Percentiles rank a stretch among this genome's conserved stretches.
Evolutionary conservation across 2,888 invertebrate species (phyloP).

Genomic region (Melitaea athalia): DNA sequence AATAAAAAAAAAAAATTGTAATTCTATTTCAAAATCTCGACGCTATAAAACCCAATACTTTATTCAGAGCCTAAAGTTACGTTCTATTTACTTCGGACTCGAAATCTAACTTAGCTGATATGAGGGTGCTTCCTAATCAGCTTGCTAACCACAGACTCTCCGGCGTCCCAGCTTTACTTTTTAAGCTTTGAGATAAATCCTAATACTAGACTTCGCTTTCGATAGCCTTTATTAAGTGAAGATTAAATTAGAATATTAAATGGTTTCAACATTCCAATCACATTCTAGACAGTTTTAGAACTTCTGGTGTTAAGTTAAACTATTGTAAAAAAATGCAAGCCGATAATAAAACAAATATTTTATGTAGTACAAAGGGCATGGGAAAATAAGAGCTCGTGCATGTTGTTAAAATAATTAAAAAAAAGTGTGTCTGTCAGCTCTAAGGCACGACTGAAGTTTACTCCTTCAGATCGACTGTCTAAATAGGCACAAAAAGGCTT

Average conservation of each 20-base stretch:
- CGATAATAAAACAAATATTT: no score
- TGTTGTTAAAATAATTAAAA: no score
- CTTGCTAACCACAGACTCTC: conserved; percentile 19
- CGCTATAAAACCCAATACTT: neutral
- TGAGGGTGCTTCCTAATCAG: conserved; percentile 24
- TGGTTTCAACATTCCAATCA: neutral
- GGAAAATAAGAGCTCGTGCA: no score
- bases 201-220: conserved; percentile 1
- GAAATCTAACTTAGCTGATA: conserved; percentile 3
- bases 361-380: no score
- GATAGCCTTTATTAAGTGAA: neutral
- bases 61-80: neutral
- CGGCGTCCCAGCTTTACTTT: conserved; percentile 20
- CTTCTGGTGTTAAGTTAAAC: no score
- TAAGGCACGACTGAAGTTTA: no score
- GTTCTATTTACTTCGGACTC: conserved; percentile 6
- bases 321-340: no score
- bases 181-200: conserved; percentile 1
- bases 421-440: no score
- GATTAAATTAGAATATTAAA: neutral
- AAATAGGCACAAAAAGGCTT: no score
- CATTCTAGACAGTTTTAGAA: no score
- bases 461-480: no score
- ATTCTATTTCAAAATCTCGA: neutral
- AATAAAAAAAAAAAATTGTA: no score